These are phyloP conservation scores for Anguilla obscura DNA, from an alignment of 2,797 vertebrate genomes.

Conservation along the genomic window DNA sequence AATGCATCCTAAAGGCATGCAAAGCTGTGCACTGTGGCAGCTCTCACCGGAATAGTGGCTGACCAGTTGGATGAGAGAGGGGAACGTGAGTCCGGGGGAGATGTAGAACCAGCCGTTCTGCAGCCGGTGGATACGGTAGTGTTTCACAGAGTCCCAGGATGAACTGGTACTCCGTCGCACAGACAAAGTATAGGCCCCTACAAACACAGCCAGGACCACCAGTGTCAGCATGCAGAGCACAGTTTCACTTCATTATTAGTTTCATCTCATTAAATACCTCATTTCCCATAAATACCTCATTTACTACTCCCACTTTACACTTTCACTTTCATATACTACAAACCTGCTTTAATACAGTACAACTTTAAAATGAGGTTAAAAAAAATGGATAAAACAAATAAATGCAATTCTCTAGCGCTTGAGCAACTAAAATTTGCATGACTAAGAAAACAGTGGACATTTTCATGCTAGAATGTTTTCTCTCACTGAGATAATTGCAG, in stretches of 20 bases:
- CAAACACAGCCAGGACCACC: neutral
- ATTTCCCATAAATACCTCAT: neutral
- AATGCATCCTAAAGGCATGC: neutral
- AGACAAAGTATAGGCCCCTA: conserved; percentile 79
- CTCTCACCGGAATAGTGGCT: conserved; percentile 79
- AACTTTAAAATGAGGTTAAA: neutral
- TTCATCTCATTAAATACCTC: neutral
- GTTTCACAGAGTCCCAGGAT: conserved; percentile 69
- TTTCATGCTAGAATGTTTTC: neutral
- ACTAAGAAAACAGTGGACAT: neutral
- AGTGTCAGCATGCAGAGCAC: neutral
- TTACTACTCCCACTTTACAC: neutral
- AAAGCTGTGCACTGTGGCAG: neutral
- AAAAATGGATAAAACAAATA: neutral
- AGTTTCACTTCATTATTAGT: neutral
- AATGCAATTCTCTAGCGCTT: neutral
- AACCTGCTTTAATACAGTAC: neutral
- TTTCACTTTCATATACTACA: neutral
- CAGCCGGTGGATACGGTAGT: conserved; percentile 78
- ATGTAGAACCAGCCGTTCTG: conserved; percentile 84
- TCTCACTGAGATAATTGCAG: too few relatives aligned
- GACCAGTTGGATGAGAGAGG: conserved; percentile 77
- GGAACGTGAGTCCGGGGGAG: conserved; percentile 76
- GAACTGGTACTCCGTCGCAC: conserved; percentile 62
- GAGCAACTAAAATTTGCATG: too few relatives aligned